Percentiles rank a stretch among this genome's conserved stretches.
Conservation (phyloP, 1,140 invertebrate genomes). For the Dendrolimus punctatus region DNA sequence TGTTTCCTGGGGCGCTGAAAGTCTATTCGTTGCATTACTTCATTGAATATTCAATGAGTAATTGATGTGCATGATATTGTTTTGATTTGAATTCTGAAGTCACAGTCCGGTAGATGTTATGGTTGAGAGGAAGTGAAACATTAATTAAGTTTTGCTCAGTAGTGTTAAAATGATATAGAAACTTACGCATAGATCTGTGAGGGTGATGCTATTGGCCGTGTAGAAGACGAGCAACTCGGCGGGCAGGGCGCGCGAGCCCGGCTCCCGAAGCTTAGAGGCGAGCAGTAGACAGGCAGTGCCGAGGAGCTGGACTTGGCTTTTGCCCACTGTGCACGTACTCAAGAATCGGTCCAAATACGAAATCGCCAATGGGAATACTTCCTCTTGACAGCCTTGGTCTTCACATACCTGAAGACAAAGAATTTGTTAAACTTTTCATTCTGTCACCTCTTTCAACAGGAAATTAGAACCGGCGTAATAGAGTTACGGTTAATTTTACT, state of each 20-base stretch:
- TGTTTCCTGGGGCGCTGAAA: constrained; percentile 33
- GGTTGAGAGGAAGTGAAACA: no score
- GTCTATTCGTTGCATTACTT: constrained; percentile 19
- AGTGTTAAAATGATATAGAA: constrained; percentile 1
- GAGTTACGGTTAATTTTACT: constrained; percentile 39
- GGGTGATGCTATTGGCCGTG: constrained; percentile 91
- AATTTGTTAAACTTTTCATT: constrained; percentile 12
- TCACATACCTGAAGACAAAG: constrained; percentile 86
- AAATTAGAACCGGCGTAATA: constrained; percentile 30
- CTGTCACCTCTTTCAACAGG: constrained; percentile 23
- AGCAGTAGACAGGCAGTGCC: constrained; percentile 91
- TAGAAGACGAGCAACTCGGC: constrained; percentile 90
- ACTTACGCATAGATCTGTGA: constrained; percentile 90
- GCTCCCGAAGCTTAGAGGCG: constrained; percentile 92
- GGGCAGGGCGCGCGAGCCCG: constrained; percentile 79
- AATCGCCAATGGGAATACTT: constrained; percentile 91
- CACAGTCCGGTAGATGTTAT: neutral
- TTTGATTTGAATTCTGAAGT: neutral
- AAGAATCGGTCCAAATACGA: constrained; percentile 96
- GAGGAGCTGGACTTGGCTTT: constrained; percentile 90
- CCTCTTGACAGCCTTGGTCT: constrained; percentile 91
- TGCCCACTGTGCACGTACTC: constrained; percentile 82
- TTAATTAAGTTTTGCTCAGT: neutral
- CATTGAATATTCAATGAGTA: neutral
- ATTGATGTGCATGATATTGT: no score